Percentiles rank a stretch among this genome's conserved stretches.
Evolutionary conservation across 2,113 vertebrate species (phyloP).

Genomic region (Amphiprion ocellaris): DNA sequence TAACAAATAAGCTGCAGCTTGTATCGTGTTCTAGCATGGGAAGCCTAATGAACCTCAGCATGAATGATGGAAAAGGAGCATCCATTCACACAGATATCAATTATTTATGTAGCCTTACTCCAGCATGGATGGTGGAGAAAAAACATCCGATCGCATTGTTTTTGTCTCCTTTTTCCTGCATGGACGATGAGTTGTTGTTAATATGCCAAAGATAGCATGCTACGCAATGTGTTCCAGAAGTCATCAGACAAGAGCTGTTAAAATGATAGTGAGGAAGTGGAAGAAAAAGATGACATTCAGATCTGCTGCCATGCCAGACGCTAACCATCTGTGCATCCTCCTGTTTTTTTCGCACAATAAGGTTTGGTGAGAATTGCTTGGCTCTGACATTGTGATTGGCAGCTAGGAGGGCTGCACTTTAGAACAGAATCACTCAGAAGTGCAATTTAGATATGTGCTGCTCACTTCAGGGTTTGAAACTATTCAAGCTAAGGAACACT

Average conservation of each 20-base stretch:
- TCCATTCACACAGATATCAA: too few species aligned
- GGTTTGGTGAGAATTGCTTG: conserved; percentile 51
- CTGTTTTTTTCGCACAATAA: conserved; percentile 16
- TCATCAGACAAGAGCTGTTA: conserved; percentile 28
- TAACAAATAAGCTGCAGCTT: too few species aligned
- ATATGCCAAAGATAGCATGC: conserved; percentile 48
- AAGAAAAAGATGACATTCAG: conserved; percentile 44
- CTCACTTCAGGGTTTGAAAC: conserved; percentile 41
- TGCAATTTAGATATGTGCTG: conserved; percentile 43
- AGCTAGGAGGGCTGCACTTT: conserved; percentile 42
- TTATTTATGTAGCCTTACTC: background rate
- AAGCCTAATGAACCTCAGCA: too few species aligned
- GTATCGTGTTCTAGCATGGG: too few species aligned
- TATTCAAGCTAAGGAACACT: conserved; percentile 47
- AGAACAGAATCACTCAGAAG: conserved; percentile 41
- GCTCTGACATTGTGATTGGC: conserved; percentile 52
- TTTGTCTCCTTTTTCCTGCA: conserved; percentile 4
- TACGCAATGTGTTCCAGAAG: conserved; percentile 33
- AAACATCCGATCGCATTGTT: conserved; percentile 22
- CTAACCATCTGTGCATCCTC: conserved; percentile 48
- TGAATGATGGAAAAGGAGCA: too few species aligned
- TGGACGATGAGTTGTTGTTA: conserved; percentile 5
- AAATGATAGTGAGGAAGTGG: conserved; percentile 26
- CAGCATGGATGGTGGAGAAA: background rate
- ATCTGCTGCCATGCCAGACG: conserved; percentile 52